Evolutionary conservation across 2,113 vertebrate species (phyloP).

Genomic region (Vombatus ursinus): DNA sequence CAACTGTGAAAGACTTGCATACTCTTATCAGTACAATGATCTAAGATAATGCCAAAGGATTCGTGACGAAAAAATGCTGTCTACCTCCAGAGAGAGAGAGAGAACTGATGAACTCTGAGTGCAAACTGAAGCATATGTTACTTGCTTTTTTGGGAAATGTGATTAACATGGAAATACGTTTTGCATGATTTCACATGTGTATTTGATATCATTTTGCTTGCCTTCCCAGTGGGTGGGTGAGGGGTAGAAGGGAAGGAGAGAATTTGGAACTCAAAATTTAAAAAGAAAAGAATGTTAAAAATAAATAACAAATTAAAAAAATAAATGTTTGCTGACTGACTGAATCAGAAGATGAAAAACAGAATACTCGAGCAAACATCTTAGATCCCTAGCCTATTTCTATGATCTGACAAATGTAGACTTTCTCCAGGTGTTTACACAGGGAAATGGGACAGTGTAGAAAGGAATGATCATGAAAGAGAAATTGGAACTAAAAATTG

Average conservation of each 20-base stretch:
- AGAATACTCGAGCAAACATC: not conserved
- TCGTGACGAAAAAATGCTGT: not conserved
- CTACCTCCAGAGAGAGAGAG: not conserved
- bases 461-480: not conserved
- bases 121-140: not conserved
- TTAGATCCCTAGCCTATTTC: not conserved
- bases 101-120: not conserved
- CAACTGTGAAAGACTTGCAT: not conserved
- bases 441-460: not conserved
- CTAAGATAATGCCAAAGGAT: not conserved
- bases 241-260: not conserved
- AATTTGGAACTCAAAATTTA: not conserved
- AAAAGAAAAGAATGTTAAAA: not conserved
- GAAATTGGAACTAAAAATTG: not conserved
- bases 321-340: not conserved
- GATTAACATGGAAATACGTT: not conserved
- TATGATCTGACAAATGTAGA: not conserved
- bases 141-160: not conserved
- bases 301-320: conserved; percentile 2
- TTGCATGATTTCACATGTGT: not conserved
- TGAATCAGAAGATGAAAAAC: not conserved
- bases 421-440: not conserved
- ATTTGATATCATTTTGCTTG: not conserved
- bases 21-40: not conserved
- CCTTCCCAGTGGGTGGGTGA: not conserved